Evolutionary conservation across 2,113 vertebrate genomes (phyloP).

Genomic region (Scopus umbretta): DNA sequence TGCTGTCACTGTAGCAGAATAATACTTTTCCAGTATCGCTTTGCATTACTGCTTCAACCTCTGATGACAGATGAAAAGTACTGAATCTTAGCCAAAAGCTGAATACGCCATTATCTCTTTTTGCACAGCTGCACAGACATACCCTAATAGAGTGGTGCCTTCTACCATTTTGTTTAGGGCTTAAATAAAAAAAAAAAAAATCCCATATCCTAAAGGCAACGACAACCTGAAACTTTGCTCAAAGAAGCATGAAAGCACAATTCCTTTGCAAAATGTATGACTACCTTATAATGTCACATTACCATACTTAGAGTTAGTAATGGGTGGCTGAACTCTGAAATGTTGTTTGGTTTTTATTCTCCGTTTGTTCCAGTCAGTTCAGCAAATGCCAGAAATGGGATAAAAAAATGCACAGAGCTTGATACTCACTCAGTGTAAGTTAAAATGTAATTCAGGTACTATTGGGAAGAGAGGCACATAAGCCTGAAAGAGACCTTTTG

Average conservation of each 20-base stretch:
- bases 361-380: neutral
- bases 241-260: conserved; percentile 46
- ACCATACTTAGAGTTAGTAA: conserved; percentile 12
- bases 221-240: conserved; percentile 53
- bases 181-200: neutral
- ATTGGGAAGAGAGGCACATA: neutral
- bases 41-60: conserved; percentile 51
- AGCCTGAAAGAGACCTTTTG: neutral
- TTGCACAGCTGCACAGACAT: conserved; percentile 53
- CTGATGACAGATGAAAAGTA: conserved; percentile 61
- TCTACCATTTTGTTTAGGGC: conserved; percentile 32
- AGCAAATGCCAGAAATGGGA: neutral
- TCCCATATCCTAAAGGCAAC: conserved; percentile 43
- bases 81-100: conserved; percentile 66
- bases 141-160: neutral
- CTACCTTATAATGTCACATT: conserved; percentile 34
- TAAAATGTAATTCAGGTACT: neutral
- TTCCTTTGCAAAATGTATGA: conserved; percentile 1
- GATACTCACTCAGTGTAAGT: conserved; percentile 1
- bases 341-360: neutral
- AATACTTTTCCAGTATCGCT: conserved; percentile 45
- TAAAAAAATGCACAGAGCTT: conserved; percentile 29
- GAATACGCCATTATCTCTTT: conserved; percentile 66
- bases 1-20: conserved; percentile 49
- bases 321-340: conserved; percentile 14